Conservation (phyloP, 2,797 vertebrate species). For the Betta splendens region DNA sequence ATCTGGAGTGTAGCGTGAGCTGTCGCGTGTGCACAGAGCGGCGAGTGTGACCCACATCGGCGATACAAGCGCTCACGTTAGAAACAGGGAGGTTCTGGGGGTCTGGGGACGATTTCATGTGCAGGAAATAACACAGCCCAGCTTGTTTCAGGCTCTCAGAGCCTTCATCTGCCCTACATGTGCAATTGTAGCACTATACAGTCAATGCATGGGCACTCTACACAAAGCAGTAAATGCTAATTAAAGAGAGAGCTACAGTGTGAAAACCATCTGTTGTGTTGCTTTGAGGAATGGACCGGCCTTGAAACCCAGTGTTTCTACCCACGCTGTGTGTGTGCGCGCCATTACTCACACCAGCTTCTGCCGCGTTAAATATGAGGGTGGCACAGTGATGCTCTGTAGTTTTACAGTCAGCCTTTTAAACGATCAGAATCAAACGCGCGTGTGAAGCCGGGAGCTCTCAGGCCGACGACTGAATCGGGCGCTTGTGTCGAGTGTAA, state of each 20-base stretch:
- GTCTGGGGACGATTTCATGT: conserved; percentile 13
- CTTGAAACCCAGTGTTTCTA: conserved; percentile 66
- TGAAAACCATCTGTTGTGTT: conserved; percentile 28
- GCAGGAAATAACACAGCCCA: conserved; percentile 13
- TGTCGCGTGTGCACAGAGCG: conserved; percentile 23
- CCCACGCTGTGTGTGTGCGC: conserved; percentile 59
- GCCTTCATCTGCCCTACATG: conserved; percentile 18
- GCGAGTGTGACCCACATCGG: conserved; percentile 3
- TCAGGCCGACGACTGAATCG: conserved; percentile 16
- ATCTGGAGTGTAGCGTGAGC: conserved; percentile 57
- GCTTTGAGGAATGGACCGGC: conserved; percentile 58
- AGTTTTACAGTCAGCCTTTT: conserved; percentile 15
- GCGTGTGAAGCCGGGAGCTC: conserved; percentile 4
- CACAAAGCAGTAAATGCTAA: conserved; percentile 16
- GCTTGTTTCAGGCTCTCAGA: too few species aligned
- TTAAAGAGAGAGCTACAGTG: conserved; percentile 10
- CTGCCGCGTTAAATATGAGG: conserved; percentile 5
- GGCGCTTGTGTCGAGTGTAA: conserved; percentile 19
- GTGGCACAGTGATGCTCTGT: conserved; percentile 14
- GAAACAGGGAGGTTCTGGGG: conserved; percentile 26
- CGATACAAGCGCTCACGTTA: conserved; percentile 17
- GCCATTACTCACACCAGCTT: conserved; percentile 46
- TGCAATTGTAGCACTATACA: conserved; percentile 7
- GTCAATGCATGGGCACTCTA: conserved; percentile 16
- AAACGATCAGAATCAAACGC: conserved; percentile 21